Evolutionary conservation across 2,797 vertebrate species (phyloP).

Genomic region (Peromyscus nudipes): DNA sequence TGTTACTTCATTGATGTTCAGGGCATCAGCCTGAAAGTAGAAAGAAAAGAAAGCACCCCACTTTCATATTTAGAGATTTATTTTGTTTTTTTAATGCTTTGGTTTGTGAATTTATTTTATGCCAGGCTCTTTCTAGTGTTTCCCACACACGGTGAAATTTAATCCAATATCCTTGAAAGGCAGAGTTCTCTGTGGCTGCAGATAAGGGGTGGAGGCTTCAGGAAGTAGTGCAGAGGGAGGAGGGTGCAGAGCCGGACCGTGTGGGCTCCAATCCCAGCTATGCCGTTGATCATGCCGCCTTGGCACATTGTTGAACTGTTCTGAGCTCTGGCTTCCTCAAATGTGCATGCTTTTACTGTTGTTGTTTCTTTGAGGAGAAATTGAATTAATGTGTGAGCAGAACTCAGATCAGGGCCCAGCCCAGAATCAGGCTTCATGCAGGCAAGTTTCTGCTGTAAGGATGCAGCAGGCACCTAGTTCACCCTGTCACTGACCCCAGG

Average conservation of each 20-base stretch:
- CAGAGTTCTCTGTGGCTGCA: neutral
- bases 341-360: neutral
- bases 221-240: fast-evolving
- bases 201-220: neutral
- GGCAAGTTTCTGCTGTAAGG: neutral
- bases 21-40: neutral
- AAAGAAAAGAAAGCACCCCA: neutral
- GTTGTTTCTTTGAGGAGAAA: neutral
- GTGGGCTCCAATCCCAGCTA: neutral
- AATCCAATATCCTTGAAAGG: neutral
- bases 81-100: constrained; percentile 37
- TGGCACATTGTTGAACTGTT: neutral
- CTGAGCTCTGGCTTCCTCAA: neutral
- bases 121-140: neutral
- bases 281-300: no score
- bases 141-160: neutral
- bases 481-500: neutral
- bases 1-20: neutral
- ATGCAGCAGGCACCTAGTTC: neutral
- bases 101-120: constrained; percentile 8
- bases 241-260: fast-evolving
- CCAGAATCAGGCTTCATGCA: neutral
- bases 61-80: constrained; percentile 8
- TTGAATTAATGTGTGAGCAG: neutral
- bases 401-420: neutral